phyloP scores from a whole-genome alignment of 2,797 vertebrate species.

The Hozukius guyotensis region DNA sequence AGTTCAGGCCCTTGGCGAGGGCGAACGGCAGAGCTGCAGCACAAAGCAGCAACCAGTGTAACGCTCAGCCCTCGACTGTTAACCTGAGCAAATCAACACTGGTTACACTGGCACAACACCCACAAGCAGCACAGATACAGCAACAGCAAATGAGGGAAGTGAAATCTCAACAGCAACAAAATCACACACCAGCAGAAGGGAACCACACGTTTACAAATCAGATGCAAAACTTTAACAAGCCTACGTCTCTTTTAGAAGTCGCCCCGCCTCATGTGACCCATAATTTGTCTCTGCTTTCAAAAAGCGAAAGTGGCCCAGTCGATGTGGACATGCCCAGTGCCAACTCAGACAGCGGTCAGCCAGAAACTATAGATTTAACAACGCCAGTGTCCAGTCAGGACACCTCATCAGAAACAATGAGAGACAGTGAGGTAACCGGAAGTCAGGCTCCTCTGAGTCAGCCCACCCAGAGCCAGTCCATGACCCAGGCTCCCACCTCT shows the following conservation, averaged over 20 bases:
- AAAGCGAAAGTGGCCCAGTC: conserved; percentile 69
- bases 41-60: conserved; percentile 35
- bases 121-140: conserved; percentile 57
- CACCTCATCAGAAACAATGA: conserved; percentile 69
- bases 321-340: conserved; percentile 93
- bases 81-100: conserved; percentile 46
- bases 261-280: conserved; percentile 51
- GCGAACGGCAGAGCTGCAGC: conserved; percentile 41
- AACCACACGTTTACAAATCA: conserved; percentile 63
- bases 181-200: conserved; percentile 46
- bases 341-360: conserved; percentile 82
- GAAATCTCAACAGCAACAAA: conserved; percentile 59
- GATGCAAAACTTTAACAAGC: conserved; percentile 67
- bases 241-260: conserved; percentile 37
- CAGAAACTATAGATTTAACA: conserved; percentile 88
- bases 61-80: conserved; percentile 40
- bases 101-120: conserved; percentile 53
- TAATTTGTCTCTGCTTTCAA: conserved; percentile 65
- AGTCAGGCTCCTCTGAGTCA: conserved; percentile 54
- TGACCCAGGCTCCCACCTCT: conserved; percentile 55
- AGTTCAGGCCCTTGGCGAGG: conserved; percentile 85
- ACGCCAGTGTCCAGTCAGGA: conserved; percentile 82
- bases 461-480: conserved; percentile 50
- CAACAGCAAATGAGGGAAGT: conserved; percentile 53
- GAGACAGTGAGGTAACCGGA: conserved; percentile 57